Conservation (phyloP, 1,140 invertebrate species). For the Drosophila bocqueti region DNA sequence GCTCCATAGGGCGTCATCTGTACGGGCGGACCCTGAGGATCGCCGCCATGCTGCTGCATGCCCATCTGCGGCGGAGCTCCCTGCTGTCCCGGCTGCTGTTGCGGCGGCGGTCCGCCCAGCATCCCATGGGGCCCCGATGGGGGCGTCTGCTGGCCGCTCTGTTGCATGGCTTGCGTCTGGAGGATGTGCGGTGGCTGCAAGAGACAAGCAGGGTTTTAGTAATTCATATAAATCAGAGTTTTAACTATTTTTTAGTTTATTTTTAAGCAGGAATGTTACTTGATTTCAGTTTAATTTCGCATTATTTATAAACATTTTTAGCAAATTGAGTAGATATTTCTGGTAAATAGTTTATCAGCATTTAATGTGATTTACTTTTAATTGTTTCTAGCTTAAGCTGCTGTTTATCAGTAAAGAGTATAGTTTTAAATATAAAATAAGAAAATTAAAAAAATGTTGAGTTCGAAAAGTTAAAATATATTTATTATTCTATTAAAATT, state of each 20-base stretch:
- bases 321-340: background rate
- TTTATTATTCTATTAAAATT: too few relatives aligned
- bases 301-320: background rate
- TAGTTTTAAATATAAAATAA: background rate
- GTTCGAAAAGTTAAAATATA: background rate
- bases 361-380: background rate
- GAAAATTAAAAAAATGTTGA: background rate
- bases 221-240: background rate
- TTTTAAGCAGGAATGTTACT: background rate
- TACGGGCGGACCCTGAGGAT: constrained; percentile 52
- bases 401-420: too few relatives aligned
- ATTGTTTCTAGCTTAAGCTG: too few relatives aligned
- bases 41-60: constrained; percentile 38
- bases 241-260: background rate
- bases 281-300: background rate
- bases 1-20: constrained; percentile 79
- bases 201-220: background rate
- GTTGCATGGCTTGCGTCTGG: constrained; percentile 80
- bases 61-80: constrained; percentile 65
- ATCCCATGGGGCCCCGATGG: constrained; percentile 85
- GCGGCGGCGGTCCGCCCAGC: constrained; percentile 80
- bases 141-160: constrained; percentile 84
- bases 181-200: constrained; percentile 86
- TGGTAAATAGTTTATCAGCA: background rate
- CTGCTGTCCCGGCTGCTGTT: constrained; percentile 45